These are phyloP conservation scores for Pelusios castaneus DNA, from an alignment of 2,113 vertebrate species.

Conservation along the genomic window DNA sequence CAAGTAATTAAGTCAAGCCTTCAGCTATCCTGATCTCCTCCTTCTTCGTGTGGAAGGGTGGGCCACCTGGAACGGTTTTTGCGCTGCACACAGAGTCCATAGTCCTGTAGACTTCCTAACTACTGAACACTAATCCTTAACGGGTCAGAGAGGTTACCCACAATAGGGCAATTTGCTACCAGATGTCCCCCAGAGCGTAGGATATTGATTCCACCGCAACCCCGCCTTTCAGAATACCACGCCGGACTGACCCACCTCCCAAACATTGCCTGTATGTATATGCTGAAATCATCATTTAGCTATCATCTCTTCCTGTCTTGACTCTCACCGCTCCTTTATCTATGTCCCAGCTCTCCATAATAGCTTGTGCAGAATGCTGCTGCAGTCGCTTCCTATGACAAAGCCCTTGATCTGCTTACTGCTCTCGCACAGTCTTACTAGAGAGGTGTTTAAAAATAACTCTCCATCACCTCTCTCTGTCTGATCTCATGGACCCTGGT, in stretches of 20 bases:
- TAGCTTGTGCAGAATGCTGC: background rate
- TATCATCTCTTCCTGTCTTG: background rate
- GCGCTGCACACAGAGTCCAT: background rate
- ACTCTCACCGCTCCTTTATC: background rate
- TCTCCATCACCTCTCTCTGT: background rate
- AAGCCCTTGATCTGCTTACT: background rate
- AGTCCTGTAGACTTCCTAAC: background rate
- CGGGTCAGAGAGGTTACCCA: background rate
- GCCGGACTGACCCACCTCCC: background rate
- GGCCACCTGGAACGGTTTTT: background rate
- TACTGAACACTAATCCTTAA: background rate
- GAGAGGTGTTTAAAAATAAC: background rate
- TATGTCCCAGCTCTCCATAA: background rate
- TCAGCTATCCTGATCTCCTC: background rate
- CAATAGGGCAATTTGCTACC: background rate
- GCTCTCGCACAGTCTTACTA: background rate
- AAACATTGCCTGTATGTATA: background rate
- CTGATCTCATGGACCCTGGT: background rate
- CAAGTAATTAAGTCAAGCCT: background rate
- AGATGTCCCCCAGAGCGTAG: background rate
- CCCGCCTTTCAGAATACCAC: background rate
- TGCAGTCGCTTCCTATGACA: background rate
- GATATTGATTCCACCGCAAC: background rate
- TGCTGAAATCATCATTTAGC: background rate
- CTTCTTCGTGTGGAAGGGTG: background rate